Evolutionary conservation across 2,797 vertebrate genomes (phyloP).

Genomic region (Graptemys geographica): DNA sequence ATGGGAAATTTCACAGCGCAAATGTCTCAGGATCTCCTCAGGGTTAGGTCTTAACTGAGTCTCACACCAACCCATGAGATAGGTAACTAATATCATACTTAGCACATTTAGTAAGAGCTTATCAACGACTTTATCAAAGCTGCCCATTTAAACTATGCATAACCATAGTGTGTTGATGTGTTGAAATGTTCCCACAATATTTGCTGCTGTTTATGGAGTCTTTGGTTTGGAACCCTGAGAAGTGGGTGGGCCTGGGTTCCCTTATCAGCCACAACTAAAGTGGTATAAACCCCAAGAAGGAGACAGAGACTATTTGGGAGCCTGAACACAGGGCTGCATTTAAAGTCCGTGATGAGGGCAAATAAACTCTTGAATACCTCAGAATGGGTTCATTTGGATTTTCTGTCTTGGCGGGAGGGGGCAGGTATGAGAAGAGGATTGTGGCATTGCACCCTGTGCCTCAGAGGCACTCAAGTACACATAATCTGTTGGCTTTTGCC

Average conservation of each 20-base stretch:
- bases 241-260: not conserved
- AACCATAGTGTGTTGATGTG: not conserved
- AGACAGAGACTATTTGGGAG: not conserved
- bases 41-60: not conserved
- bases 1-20: not conserved
- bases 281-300: not conserved
- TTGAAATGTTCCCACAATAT: not conserved
- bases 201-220: not conserved
- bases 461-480: not conserved
- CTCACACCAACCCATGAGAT: not conserved
- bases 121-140: not conserved
- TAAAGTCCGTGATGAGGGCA: not conserved
- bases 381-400: not conserved
- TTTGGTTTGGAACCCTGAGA: not conserved
- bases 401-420: not conserved
- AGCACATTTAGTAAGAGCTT: not conserved
- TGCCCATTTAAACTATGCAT: not conserved
- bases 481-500: slow-evolving; percentile 44
- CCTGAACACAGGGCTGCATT: not conserved
- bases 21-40: not conserved
- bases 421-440: not conserved
- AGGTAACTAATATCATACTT: not conserved
- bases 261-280: not conserved
- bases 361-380: not conserved
- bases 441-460: not conserved